Conservation (phyloP, 2,888 invertebrate genomes). For the Masnerella sp. region DNA sequence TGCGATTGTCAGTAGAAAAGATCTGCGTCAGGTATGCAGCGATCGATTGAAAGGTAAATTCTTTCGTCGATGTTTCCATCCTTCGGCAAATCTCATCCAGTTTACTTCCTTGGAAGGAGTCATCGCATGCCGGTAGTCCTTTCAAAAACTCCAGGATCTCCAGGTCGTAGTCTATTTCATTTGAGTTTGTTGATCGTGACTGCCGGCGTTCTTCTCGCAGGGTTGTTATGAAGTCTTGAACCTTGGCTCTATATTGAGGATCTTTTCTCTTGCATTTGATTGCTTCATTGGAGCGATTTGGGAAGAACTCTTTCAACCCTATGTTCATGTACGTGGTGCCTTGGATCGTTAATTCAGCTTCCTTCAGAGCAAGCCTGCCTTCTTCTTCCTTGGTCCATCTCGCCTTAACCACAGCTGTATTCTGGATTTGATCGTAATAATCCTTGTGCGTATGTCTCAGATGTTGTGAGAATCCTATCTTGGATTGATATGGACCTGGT, state of each 20-base stretch:
- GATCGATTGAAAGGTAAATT: too few species aligned
- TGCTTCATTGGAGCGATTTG: neutral
- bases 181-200: too few species aligned
- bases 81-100: too few species aligned
- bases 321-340: neutral
- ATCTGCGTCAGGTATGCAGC: too few species aligned
- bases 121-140: too few species aligned
- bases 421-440: neutral
- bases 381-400: conserved; percentile 3
- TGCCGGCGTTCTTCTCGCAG: neutral
- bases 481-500: too few species aligned
- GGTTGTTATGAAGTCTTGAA: neutral
- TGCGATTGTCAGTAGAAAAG: too few species aligned
- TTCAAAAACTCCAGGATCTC: too few species aligned
- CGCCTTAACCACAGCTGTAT: neutral
- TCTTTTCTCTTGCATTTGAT: neutral
- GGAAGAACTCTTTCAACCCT: neutral
- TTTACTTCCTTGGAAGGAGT: too few species aligned
- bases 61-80: too few species aligned
- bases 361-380: neutral
- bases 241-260: neutral
- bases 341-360: neutral
- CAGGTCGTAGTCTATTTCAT: too few species aligned
- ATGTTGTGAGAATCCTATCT: neutral
- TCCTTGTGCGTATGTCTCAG: neutral